Percentiles rank a stretch among this genome's conserved stretches.
phyloP scores from a whole-genome alignment of 2,888 invertebrate species.

The Microchrysa polita region DNA sequence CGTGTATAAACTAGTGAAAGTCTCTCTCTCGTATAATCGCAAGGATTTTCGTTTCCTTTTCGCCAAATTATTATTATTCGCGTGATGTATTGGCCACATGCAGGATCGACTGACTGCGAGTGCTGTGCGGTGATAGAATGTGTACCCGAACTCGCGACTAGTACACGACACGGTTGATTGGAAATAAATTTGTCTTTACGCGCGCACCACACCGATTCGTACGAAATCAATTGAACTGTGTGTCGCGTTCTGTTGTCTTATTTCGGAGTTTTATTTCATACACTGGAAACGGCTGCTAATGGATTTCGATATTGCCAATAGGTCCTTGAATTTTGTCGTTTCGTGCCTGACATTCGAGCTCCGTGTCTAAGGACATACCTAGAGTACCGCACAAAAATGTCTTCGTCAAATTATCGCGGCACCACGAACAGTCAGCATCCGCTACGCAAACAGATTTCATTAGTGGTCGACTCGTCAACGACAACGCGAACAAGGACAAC shows the following conservation, averaged over 20 bases:
- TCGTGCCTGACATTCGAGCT: slow-evolving; percentile 7
- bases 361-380: not conserved
- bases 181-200: slow-evolving; percentile 32
- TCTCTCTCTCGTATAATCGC: too few relatives aligned
- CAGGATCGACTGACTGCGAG: not conserved
- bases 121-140: too few relatives aligned
- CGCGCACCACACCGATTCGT: slow-evolving; percentile 13
- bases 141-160: not conserved
- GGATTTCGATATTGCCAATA: too few relatives aligned
- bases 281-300: too few relatives aligned
- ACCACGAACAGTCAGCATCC: slow-evolving; percentile 49
- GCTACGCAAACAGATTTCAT: slow-evolving; percentile 50
- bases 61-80: slow-evolving; percentile 17
- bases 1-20: not conserved
- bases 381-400: too few relatives aligned
- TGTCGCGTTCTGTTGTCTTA: not conserved
- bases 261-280: not conserved
- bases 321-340: slow-evolving; percentile 25
- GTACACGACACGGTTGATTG: slow-evolving; percentile 45
- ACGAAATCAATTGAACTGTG: slow-evolving; percentile 16
- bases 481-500: not conserved
- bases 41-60: slow-evolving; percentile 8
- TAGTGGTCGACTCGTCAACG: slow-evolving; percentile 37
- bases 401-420: slow-evolving; percentile 46
- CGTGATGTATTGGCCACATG: slow-evolving; percentile 32